Evolutionary conservation across 1,140 invertebrate species (phyloP).

Genomic region (Sycophila sp.): DNA sequence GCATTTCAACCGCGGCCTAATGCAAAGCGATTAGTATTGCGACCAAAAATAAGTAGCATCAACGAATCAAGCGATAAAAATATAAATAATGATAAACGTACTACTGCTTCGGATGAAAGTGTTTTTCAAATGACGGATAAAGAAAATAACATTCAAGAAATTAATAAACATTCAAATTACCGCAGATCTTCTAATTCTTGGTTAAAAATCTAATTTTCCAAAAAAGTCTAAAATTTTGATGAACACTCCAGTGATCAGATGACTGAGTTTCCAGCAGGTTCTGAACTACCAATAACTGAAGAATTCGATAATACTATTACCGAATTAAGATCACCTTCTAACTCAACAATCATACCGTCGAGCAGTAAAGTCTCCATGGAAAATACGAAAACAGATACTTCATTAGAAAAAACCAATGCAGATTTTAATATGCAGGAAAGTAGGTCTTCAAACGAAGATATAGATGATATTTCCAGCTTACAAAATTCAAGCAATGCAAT

Average conservation of each 20-base stretch:
- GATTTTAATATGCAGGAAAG: neutral
- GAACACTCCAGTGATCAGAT: constrained; percentile 32
- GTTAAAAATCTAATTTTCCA: constrained; percentile 47
- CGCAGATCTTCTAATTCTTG: constrained; percentile 56
- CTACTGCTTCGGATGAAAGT: neutral
- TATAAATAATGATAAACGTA: neutral
- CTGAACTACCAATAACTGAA: constrained; percentile 20
- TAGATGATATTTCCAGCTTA: constrained; percentile 47
- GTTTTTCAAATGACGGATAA: neutral
- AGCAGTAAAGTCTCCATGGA: neutral
- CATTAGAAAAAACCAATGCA: neutral
- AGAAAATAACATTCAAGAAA: constrained; percentile 12
- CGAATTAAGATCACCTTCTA: constrained; percentile 45
- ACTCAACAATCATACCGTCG: too few species aligned
- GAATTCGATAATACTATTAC: constrained; percentile 47
- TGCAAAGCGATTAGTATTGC: constrained; percentile 72
- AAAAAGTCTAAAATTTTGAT: constrained; percentile 36
- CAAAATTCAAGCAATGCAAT: constrained; percentile 61
- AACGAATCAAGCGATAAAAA: neutral
- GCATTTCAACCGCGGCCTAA: constrained; percentile 73
- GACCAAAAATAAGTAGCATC: constrained; percentile 49
- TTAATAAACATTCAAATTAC: constrained; percentile 42
- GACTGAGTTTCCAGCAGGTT: constrained; percentile 7
- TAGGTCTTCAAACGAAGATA: constrained; percentile 39
- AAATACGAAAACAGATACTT: neutral